These are phyloP conservation scores for Enteromius paludinosus DNA, from an alignment of 2,797 vertebrate species.

Conservation along the genomic window DNA sequence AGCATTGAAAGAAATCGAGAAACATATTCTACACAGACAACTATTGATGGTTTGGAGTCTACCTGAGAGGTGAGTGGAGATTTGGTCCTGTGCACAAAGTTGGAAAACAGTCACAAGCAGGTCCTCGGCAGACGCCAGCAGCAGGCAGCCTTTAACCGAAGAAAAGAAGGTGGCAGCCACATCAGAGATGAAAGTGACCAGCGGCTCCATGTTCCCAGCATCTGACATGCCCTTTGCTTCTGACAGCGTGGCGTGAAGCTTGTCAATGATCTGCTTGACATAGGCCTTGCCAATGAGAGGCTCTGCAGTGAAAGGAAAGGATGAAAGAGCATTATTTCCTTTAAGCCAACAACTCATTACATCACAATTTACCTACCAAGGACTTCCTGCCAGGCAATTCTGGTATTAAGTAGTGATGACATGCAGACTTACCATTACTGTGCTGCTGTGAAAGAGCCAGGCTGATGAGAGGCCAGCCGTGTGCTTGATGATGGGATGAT, in stretches of 20 bases:
- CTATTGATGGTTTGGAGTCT: background rate
- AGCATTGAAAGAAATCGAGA: background rate
- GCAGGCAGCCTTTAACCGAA: slow-evolving; percentile 86
- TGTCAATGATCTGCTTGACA: slow-evolving; percentile 90
- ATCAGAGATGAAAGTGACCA: slow-evolving; percentile 92
- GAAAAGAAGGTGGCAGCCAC: slow-evolving; percentile 92
- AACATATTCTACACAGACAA: background rate
- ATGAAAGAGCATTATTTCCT: slow-evolving; percentile 33
- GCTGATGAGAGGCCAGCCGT: slow-evolving; percentile 89
- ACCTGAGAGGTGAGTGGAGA: slow-evolving; percentile 86
- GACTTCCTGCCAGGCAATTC: too few species aligned
- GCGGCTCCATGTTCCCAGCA: slow-evolving; percentile 85
- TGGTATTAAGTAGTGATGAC: background rate
- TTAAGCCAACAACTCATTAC: background rate
- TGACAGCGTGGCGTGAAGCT: slow-evolving; percentile 88
- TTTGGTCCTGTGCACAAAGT: slow-evolving; percentile 88
- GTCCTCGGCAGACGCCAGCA: slow-evolving; percentile 90
- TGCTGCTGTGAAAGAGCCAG: slow-evolving; percentile 89
- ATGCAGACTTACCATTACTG: slow-evolving; percentile 79
- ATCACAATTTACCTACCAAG: too few species aligned
- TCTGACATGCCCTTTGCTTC: slow-evolving; percentile 89
- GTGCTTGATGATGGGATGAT: slow-evolving; percentile 67
- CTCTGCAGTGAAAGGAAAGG: slow-evolving; percentile 71
- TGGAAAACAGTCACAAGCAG: slow-evolving; percentile 92
- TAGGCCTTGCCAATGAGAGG: slow-evolving; percentile 88